Evolutionary conservation across 2,113 vertebrate genomes (phyloP), one percentile per base, ranked within the genome.

Genomic region (Lucifuga dentata): DNA sequence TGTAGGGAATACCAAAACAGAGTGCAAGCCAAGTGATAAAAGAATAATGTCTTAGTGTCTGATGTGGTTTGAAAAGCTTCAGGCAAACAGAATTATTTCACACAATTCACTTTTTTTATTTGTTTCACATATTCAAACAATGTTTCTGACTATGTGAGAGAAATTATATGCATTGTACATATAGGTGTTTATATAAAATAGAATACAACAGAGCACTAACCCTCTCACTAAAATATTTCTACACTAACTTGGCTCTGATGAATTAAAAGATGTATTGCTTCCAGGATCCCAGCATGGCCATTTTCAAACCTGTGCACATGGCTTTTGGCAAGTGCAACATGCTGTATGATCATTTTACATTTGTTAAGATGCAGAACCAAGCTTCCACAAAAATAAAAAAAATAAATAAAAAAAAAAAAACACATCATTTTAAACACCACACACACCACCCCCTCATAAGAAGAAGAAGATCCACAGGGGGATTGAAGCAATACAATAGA

Each of bases 261-360:
- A 86, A 92, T 86, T 93, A 88, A 91, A 93, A 92, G 91, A 93
- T 32, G 70, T 91, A 91, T 93, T 93, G 90, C 91, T 90, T 93
- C 87, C 89, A 92, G 92, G 92, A 94, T 89, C 61, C 58, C 52
- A 80, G 15, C 19, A 51, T 62, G 46, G 93, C 89, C 92, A 94
- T 94, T 93, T 93, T 88, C 88, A 89, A 93, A 91, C 86, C 81
- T 82, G 52, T 40, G 52, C 48, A 73, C 23, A 32, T 26, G 44
- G 17, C 50, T 72, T 23, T 7, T 36, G 33, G 24, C 26, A 73
- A 61, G 32, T 59, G 68, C 51, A 55, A 15, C 58, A 50, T 21
- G 33, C 41, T 57, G 52, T 55, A 50, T 80, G 69, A 69, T 71
- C 58, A 73, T 53, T 83, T 71, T 76, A 48, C 84, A 87, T 62